These are phyloP conservation scores for Neodiprion pinetum DNA, from an alignment of 1,140 invertebrate species.

Conservation along the genomic window DNA sequence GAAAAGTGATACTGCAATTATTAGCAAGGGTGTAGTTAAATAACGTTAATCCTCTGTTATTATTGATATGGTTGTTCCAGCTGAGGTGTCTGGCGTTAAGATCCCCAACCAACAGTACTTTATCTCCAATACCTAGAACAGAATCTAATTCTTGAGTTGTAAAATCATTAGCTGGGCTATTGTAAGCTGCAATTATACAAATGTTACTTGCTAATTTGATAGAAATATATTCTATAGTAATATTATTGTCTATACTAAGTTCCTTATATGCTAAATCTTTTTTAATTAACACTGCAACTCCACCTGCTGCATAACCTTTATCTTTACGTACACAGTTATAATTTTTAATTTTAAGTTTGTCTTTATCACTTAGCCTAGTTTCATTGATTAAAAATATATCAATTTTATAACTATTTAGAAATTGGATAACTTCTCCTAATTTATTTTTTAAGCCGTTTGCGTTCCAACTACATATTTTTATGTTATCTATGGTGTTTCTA, in stretches of 20 bases:
- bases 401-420: slow-evolving; percentile 26
- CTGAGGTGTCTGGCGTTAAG: slow-evolving; percentile 36
- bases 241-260: slow-evolving; percentile 10
- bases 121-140: slow-evolving; percentile 29
- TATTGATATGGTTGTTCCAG: slow-evolving; percentile 38
- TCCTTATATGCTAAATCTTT: slow-evolving; percentile 24
- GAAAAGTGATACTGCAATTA: slow-evolving; percentile 33
- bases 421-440: slow-evolving; percentile 36
- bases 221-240: slow-evolving; percentile 24
- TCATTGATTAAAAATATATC: slow-evolving; percentile 38
- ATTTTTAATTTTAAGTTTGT: slow-evolving; percentile 31
- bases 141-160: slow-evolving; percentile 26
- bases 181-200: slow-evolving; percentile 34
- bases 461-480: slow-evolving; percentile 37
- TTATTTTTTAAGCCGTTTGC: slow-evolving; percentile 35
- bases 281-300: slow-evolving; percentile 35
- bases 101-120: slow-evolving; percentile 39
- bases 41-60: slow-evolving; percentile 30
- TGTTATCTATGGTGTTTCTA: slow-evolving; percentile 26
- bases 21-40: slow-evolving; percentile 30
- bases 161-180: slow-evolving; percentile 32
- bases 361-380: slow-evolving; percentile 28
- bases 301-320: slow-evolving; percentile 25
- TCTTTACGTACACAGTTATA: slow-evolving; percentile 33
- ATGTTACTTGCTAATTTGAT: slow-evolving; percentile 37